Conservation (phyloP, 2,888 invertebrate species). For the Halictus quadricinctus region DNA sequence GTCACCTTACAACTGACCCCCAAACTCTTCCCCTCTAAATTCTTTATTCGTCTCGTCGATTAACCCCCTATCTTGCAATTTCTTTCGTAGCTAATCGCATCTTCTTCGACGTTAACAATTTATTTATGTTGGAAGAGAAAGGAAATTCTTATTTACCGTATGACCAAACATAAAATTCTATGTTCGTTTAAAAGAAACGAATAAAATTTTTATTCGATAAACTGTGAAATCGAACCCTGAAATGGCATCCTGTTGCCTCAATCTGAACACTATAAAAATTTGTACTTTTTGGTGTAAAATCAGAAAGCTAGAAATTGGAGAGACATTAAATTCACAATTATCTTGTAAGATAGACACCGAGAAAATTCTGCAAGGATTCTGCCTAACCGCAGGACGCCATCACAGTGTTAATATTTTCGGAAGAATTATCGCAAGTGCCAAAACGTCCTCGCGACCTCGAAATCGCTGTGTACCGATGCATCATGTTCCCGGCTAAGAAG, state of each 20-base stretch:
- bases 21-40: background rate
- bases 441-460: background rate
- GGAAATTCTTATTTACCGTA: background rate
- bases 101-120: background rate
- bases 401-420: background rate
- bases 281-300: too few species aligned
- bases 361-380: background rate
- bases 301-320: too few species aligned
- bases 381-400: background rate
- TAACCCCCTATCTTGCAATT: too few species aligned
- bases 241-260: too few species aligned
- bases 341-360: background rate
- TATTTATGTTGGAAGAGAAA: too few species aligned
- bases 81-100: background rate
- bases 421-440: background rate
- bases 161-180: background rate
- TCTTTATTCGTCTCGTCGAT: background rate
- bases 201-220: background rate
- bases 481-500: background rate
- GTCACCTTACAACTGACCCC: background rate
- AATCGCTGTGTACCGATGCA: slow-evolving; percentile 5
- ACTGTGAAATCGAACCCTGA: too few species aligned
- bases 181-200: background rate
- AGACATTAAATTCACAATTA: background rate
- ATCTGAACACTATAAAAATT: too few species aligned